Conservation (phyloP, 2,113 vertebrate genomes). For the Hippocampus abdominalis region DNA sequence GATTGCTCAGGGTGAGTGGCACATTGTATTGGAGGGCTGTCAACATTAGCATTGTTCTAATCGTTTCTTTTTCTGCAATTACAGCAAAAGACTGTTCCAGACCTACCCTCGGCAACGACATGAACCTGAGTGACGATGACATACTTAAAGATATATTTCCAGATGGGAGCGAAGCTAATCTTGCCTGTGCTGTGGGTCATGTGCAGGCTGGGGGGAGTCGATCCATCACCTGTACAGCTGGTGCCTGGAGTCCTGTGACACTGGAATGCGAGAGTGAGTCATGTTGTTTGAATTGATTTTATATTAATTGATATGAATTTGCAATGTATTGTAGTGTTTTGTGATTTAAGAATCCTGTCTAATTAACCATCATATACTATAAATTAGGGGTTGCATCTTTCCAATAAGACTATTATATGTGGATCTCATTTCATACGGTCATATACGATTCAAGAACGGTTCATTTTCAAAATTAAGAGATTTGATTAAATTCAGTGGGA, state of each 20-base stretch:
- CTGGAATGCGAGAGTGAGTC: slow-evolving; percentile 46
- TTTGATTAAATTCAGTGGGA: too few relatives aligned
- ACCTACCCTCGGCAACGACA: slow-evolving; percentile 5
- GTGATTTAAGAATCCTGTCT: background rate
- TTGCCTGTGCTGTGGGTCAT: slow-evolving; percentile 33
- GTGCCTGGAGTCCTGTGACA: slow-evolving; percentile 11
- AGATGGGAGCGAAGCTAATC: background rate
- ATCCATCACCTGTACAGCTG: background rate
- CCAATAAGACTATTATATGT: too few relatives aligned
- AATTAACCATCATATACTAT: background rate
- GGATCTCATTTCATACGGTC: too few relatives aligned
- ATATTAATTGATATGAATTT: background rate
- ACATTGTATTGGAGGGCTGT: background rate
- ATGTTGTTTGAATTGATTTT: background rate
- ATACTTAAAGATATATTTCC: background rate
- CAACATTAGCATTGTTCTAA: background rate
- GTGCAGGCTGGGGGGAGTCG: fast-evolving
- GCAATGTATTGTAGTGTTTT: background rate
- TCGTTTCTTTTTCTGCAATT: background rate
- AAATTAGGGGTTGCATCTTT: too few relatives aligned
- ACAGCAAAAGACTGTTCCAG: slow-evolving; percentile 21
- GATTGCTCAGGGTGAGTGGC: slow-evolving; percentile 38
- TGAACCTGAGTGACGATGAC: background rate
- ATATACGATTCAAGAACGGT: too few relatives aligned
- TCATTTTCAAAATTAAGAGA: too few relatives aligned